phyloP scores from a whole-genome alignment of 2,113 vertebrate species.

The Triplophysa rosa region DNA sequence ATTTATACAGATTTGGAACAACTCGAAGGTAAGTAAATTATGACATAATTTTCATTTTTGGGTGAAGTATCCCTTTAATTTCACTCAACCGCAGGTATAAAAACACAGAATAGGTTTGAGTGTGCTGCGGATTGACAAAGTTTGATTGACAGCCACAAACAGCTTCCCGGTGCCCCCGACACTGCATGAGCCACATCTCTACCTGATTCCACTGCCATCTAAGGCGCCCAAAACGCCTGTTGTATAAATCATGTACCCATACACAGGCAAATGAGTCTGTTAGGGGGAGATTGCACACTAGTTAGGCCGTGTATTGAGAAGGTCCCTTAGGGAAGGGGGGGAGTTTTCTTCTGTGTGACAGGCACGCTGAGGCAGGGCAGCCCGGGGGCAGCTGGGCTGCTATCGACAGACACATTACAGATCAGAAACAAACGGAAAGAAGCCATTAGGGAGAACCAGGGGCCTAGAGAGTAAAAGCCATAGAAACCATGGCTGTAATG shows the following conservation, averaged over 20 bases:
- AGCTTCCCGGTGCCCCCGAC: neutral
- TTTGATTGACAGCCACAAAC: neutral
- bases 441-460: slow-evolving; percentile 5
- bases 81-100: no score
- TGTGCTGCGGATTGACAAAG: neutral
- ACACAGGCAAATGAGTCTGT: slow-evolving; percentile 1
- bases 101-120: no score
- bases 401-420: slow-evolving; percentile 36
- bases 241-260: neutral
- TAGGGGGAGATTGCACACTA: slow-evolving; percentile 4
- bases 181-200: neutral
- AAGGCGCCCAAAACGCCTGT: neutral
- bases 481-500: neutral
- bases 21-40: no score
- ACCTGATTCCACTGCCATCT: neutral
- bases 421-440: slow-evolving; percentile 20
- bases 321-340: neutral
- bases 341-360: neutral
- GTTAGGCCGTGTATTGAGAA: slow-evolving; percentile 15
- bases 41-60: no score
- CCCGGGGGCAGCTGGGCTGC: neutral
- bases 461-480: neutral
- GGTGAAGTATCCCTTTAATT: no score
- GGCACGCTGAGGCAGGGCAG: neutral
- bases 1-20: no score